A percentile compares a stretch with the other conserved stretches of the same genome.
phyloP scores from a whole-genome alignment of 1,140 invertebrate species.

The Nasonia giraulti region DNA sequence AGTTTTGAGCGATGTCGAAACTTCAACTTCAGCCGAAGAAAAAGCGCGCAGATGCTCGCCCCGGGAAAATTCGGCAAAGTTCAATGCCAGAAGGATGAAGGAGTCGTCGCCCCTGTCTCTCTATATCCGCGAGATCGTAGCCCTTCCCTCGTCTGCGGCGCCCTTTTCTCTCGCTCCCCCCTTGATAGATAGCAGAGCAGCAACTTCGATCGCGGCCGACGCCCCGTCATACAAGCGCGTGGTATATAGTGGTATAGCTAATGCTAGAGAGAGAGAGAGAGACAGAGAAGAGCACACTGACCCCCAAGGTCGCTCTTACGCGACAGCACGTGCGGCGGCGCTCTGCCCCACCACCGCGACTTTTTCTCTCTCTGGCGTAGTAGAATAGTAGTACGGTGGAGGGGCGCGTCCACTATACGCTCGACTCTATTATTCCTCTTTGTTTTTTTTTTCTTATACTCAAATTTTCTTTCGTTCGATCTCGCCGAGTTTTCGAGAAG shows the following conservation, averaged over 20 bases:
- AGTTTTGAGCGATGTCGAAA: too few relatives aligned
- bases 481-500: background rate
- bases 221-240: constrained; percentile 12
- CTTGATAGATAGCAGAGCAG: background rate
- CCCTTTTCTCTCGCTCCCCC: background rate
- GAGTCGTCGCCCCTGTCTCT: background rate
- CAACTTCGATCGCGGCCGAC: constrained; percentile 30
- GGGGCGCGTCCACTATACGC: background rate
- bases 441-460: background rate
- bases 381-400: background rate
- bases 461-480: background rate
- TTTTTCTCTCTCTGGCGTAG: background rate
- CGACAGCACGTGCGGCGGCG: constrained; percentile 62
- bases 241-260: background rate
- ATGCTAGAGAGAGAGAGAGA: constrained; percentile 13
- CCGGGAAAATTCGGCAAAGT: background rate
- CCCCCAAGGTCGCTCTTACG: constrained; percentile 68
- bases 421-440: too few relatives aligned
- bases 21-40: background rate
- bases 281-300: constrained; percentile 57
- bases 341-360: background rate
- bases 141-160: background rate
- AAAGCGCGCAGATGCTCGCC: background rate
- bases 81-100: background rate
- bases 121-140: background rate